Evolutionary conservation across 1,140 invertebrate genomes (phyloP).

Genomic region (Helicoverpa zea): DNA sequence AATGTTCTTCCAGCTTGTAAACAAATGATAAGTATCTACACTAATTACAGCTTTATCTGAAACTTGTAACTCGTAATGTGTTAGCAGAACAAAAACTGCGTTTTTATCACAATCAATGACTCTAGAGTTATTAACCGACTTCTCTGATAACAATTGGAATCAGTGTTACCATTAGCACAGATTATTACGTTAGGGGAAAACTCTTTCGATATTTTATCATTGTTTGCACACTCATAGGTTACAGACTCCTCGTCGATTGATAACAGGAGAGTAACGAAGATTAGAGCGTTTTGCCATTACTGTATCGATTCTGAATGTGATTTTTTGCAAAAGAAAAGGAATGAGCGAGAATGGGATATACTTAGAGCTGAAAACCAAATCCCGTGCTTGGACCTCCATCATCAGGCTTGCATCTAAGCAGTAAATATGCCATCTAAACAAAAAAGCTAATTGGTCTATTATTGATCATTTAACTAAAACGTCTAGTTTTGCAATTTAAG

Average conservation of each 20-base stretch:
- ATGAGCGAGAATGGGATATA: too few species aligned
- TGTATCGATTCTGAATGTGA: too few species aligned
- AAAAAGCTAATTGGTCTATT: too few species aligned
- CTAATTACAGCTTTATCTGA: conserved; percentile 26
- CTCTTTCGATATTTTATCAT: background rate
- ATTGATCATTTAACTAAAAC: too few species aligned
- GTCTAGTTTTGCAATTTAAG: background rate
- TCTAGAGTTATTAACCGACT: conserved; percentile 14
- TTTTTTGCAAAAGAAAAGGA: too few species aligned
- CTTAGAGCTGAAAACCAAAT: too few species aligned
- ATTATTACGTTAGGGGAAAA: background rate
- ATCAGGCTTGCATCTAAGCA: too few species aligned
- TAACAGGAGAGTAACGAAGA: too few species aligned
- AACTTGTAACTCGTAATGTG: conserved; percentile 12
- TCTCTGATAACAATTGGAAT: conserved; percentile 27
- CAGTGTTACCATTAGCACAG: background rate
- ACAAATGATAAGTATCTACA: background rate
- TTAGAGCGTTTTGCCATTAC: too few species aligned
- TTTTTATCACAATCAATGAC: conserved; percentile 35
- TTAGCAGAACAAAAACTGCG: conserved; percentile 17
- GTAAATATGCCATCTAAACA: too few species aligned
- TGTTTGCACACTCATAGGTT: background rate
- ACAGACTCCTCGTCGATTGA: background rate
- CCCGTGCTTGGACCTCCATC: too few species aligned
- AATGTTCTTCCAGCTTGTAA: background rate